Conservation (phyloP, 2,797 vertebrate genomes). For the Rhabdophis nuchalis region DNA sequence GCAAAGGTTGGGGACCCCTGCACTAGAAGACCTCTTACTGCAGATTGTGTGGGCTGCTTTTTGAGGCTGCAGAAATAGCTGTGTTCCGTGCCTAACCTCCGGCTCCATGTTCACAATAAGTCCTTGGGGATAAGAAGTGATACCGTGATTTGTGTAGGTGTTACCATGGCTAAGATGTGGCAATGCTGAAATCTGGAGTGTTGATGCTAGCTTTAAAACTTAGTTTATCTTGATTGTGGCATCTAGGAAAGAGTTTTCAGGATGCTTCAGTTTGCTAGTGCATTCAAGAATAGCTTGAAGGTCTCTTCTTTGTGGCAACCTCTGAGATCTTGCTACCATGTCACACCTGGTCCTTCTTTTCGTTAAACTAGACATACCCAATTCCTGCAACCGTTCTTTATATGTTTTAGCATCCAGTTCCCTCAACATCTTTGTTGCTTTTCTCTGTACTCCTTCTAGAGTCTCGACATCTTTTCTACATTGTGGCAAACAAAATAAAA, state of each 20-base stretch:
- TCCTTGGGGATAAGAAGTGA: background rate
- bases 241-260: background rate
- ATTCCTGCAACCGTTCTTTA: background rate
- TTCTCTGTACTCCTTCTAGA: background rate
- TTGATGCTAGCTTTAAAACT: background rate
- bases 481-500: background rate
- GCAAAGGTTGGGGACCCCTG: too few relatives aligned
- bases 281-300: background rate
- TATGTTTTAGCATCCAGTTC: background rate
- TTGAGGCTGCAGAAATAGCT: background rate
- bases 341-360: background rate
- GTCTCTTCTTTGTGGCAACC: background rate
- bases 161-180: background rate
- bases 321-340: background rate
- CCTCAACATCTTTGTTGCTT: background rate
- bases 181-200: background rate
- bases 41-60: background rate
- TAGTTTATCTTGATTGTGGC: background rate
- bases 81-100: background rate
- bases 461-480: background rate
- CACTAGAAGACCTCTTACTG: background rate
- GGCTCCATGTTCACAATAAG: background rate
- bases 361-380: background rate
- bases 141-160: background rate
- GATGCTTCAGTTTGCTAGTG: background rate